Evolutionary conservation across 2,888 invertebrate species (phyloP).

Genomic region (Tridacna gigas): DNA sequence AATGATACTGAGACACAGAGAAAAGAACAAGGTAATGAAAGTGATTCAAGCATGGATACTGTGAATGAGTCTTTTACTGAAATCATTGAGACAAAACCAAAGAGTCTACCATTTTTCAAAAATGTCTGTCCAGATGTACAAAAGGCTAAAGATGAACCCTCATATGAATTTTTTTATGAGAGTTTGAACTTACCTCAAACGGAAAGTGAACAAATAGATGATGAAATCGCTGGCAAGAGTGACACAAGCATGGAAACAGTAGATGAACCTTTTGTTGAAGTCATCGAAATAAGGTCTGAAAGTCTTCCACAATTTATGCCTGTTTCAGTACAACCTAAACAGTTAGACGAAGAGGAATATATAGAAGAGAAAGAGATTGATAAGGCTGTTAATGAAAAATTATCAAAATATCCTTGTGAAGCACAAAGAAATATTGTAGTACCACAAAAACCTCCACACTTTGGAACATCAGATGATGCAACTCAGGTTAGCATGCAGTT

Average conservation of each 20-base stretch:
- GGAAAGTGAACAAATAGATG: neutral
- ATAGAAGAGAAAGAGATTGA: neutral
- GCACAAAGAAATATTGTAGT: neutral
- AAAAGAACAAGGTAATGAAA: slow-evolving; percentile 1
- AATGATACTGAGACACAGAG: neutral
- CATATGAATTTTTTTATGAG: neutral
- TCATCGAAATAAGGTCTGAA: slow-evolving; percentile 6
- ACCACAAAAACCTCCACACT: slow-evolving; percentile 20
- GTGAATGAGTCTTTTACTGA: slow-evolving; percentile 18
- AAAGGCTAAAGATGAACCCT: no score
- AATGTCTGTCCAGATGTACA: neutral
- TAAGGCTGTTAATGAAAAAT: no score
- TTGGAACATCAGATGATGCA: slow-evolving; percentile 57
- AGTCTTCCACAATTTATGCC: neutral
- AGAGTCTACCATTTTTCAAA: neutral
- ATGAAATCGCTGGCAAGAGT: neutral
- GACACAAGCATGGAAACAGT: slow-evolving; percentile 19
- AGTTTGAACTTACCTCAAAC: neutral
- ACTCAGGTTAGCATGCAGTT: slow-evolving; percentile 67
- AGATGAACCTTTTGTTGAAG: slow-evolving; percentile 16
- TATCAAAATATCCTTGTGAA: neutral
- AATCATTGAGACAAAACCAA: slow-evolving; percentile 12
- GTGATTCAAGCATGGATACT: slow-evolving; percentile 14
- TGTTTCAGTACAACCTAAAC: neutral
- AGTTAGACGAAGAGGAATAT: neutral